These are phyloP conservation scores for Selenia dentaria DNA, from an alignment of 2,888 invertebrate species.

Conservation along the genomic window DNA sequence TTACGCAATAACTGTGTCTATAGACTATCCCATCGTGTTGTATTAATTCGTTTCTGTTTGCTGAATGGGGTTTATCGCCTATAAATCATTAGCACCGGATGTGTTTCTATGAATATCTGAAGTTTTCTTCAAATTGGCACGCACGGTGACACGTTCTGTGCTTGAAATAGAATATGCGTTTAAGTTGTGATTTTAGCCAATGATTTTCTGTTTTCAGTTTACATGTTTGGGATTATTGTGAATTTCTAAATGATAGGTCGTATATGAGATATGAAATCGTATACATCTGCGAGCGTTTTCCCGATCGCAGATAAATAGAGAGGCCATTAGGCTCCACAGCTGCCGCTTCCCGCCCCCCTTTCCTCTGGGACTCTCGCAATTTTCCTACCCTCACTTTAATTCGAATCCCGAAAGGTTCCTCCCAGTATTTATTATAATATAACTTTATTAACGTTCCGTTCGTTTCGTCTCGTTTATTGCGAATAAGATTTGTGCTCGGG, in stretches of 20 bases:
- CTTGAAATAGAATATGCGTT: constrained; percentile 27
- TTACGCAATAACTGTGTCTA: constrained; percentile 66
- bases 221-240: constrained; percentile 46
- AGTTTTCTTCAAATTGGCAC: constrained; percentile 51
- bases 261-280: constrained; percentile 50
- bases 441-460: constrained; percentile 76
- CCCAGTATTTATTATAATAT: constrained; percentile 81
- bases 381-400: constrained; percentile 82
- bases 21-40: constrained; percentile 43
- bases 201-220: too few species aligned
- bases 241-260: constrained; percentile 30
- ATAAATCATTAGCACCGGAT: constrained; percentile 66
- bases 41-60: constrained; percentile 71
- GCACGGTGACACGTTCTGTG: constrained; percentile 44
- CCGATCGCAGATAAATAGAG: constrained; percentile 79
- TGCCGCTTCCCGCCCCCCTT: constrained; percentile 58
- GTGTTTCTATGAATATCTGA: constrained; percentile 51
- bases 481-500: constrained; percentile 64
- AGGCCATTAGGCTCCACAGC: constrained; percentile 77
- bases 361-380: constrained; percentile 78
- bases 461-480: constrained; percentile 56
- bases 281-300: constrained; percentile 56
- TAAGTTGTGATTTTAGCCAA: constrained; percentile 41
- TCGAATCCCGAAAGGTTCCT: constrained; percentile 80
- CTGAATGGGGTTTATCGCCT: constrained; percentile 65